Base-by-base conservation (phyloP, 2,888 invertebrate species). In the Dioctria linearis region DNA sequence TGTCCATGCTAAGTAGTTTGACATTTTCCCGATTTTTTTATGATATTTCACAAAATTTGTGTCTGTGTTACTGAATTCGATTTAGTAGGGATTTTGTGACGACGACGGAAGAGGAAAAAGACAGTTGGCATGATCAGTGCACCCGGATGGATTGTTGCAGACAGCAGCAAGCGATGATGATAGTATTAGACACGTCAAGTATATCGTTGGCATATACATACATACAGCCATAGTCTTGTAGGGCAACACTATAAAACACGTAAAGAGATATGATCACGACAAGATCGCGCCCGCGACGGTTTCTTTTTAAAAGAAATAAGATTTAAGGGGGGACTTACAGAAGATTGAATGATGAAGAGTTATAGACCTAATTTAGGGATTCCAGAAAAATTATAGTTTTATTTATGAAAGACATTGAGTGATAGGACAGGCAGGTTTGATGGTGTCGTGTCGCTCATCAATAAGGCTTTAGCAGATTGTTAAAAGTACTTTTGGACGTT, bases 401-500 rank as follows among this genome's bases (percentile, higher is more conserved):
- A 71, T 71, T 71, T 71, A 71, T 71, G 71, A 71, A 71, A 71
- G 71, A 71, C 71, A 71, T 71, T 71, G 71, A 71, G 40, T 71
- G 71, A 71, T 71, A 54, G 51, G 39, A 51, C 51, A 71, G n/a
- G 13, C 49, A 37, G 43, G 46, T 37, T 54, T 71, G 71, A 71
- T 71, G 51, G 71, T 54, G 51, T 46, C 71, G 54, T 71, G 71
- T 71, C 71, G 49, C 71, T 71, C 71, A 51, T 71, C 51, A 71
- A 71, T 71, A 71, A 51, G 71, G 71, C 49, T 71, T 71, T 71
- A 71, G 37, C 39, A 51, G 71, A 51, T 46, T 46, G 46, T 46
- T 46, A 6, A 6, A 25, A 46, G 46, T 6, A 46, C 8, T 46
- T 46, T 46, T 46, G 8, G 46, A 8, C 46, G 46, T 46, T 8